A percentile compares a stretch with the other conserved stretches of the same genome.
Evolutionary conservation across 2,888 invertebrate species (phyloP).

Genomic region (Aspidapion aeneum): DNA sequence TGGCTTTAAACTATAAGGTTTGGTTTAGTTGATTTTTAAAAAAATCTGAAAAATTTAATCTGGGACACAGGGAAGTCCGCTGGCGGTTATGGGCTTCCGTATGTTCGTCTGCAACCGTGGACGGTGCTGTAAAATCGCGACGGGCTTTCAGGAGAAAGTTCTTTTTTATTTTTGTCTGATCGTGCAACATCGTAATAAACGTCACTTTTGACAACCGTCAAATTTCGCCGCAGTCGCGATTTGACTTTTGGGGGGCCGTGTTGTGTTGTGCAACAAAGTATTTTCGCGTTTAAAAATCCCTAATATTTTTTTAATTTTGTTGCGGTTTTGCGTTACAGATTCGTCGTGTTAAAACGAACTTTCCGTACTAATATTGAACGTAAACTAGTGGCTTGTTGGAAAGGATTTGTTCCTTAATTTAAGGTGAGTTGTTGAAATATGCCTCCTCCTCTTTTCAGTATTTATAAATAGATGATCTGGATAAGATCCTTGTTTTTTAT

Average conservation of each 20-base stretch:
- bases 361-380: neutral
- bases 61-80: too few species aligned
- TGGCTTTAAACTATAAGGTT: too few species aligned
- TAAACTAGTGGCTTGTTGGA: neutral
- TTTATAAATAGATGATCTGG: neutral
- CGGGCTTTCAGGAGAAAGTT: too few species aligned
- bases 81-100: too few species aligned
- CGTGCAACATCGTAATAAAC: too few species aligned
- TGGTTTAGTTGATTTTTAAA: too few species aligned
- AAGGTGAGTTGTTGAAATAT: neutral
- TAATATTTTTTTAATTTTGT: neutral
- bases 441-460: too few species aligned
- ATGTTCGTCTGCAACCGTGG: too few species aligned
- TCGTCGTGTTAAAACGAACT: neutral
- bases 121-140: too few species aligned
- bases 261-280: constrained; percentile 4
- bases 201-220: neutral
- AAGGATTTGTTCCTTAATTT: neutral
- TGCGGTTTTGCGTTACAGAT: neutral
- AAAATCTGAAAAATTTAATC: too few species aligned
- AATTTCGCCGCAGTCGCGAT: constrained; percentile 5
- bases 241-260: constrained; percentile 19
- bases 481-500: too few species aligned
- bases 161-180: too few species aligned
- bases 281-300: neutral